phyloP scores from a whole-genome alignment of 1,140 invertebrate species.

The Listronotus oregonensis region DNA sequence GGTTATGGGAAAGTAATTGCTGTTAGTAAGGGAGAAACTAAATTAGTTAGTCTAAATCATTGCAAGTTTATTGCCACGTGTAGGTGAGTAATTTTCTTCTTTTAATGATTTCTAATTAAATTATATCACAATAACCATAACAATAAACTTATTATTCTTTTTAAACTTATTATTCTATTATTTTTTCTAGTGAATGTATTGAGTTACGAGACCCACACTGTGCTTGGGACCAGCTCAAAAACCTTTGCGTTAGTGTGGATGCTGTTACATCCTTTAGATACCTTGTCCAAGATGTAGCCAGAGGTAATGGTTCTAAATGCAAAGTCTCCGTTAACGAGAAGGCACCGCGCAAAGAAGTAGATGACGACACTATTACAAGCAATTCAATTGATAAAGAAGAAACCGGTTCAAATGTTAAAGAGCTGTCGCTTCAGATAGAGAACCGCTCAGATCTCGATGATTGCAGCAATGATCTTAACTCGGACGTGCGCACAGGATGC shows the following conservation, averaged over 20 bases:
- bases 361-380: constrained; percentile 24
- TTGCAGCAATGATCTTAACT: constrained; percentile 34
- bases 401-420: constrained; percentile 14
- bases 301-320: constrained; percentile 49
- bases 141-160: too few relatives aligned
- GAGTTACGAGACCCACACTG: constrained; percentile 96
- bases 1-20: constrained; percentile 83
- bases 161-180: too few relatives aligned
- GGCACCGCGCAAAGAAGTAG: constrained; percentile 32
- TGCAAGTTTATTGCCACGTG: constrained; percentile 74
- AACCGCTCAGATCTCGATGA: constrained; percentile 13
- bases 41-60: constrained; percentile 84
- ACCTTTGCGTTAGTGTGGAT: constrained; percentile 64
- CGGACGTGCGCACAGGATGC: constrained; percentile 23
- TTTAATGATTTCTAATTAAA: neutral
- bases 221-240: constrained; percentile 85
- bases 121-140: too few relatives aligned
- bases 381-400: constrained; percentile 34
- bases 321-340: constrained; percentile 41
- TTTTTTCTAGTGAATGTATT: constrained; percentile 79
- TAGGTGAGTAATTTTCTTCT: constrained; percentile 60
- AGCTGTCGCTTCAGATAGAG: constrained; percentile 19
- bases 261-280: constrained; percentile 48
- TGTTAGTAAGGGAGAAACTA: constrained; percentile 85
- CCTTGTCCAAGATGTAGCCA: constrained; percentile 51